phyloP scores from a whole-genome alignment of 2,113 vertebrate species.

The Hiodon tergisus region DNA sequence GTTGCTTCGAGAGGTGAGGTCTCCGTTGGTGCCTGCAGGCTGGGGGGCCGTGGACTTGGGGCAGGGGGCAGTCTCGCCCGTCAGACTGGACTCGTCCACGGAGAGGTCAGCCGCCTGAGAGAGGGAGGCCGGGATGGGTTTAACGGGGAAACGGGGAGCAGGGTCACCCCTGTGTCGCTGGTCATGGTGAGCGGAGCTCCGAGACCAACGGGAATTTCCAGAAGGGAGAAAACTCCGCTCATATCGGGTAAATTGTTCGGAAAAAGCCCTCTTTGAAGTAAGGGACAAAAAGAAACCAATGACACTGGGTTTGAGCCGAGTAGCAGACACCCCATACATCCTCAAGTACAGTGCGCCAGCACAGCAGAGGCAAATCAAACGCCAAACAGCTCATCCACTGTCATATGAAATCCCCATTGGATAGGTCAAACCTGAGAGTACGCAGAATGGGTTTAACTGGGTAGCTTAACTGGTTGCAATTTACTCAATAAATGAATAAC shows the following conservation, averaged over 20 bases:
- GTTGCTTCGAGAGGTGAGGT: slow-evolving; percentile 88
- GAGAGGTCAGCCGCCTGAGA: slow-evolving; percentile 79
- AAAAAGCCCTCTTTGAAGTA: background rate
- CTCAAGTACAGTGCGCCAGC: background rate
- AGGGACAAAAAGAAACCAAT: background rate
- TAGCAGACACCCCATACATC: background rate
- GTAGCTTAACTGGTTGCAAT: background rate
- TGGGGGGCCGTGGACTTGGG: slow-evolving; percentile 79
- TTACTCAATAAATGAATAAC: too few species aligned
- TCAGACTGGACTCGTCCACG: slow-evolving; percentile 92
- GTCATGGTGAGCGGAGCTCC: background rate
- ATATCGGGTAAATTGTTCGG: background rate
- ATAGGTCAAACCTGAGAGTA: too few species aligned
- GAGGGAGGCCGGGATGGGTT: slow-evolving; percentile 11
- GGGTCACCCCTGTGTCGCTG: slow-evolving; percentile 1
- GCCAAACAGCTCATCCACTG: background rate
- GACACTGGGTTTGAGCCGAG: background rate
- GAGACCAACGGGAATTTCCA: background rate
- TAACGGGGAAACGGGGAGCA: slow-evolving; percentile 11
- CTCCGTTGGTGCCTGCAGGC: slow-evolving; percentile 69
- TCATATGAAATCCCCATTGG: too few species aligned
- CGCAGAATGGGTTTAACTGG: background rate
- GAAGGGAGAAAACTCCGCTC: background rate
- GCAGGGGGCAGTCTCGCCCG: slow-evolving; percentile 87
- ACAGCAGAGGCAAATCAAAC: background rate